Base-by-base conservation (phyloP, 2,888 invertebrate genomes). In the Syrphus vitripennis region DNA sequence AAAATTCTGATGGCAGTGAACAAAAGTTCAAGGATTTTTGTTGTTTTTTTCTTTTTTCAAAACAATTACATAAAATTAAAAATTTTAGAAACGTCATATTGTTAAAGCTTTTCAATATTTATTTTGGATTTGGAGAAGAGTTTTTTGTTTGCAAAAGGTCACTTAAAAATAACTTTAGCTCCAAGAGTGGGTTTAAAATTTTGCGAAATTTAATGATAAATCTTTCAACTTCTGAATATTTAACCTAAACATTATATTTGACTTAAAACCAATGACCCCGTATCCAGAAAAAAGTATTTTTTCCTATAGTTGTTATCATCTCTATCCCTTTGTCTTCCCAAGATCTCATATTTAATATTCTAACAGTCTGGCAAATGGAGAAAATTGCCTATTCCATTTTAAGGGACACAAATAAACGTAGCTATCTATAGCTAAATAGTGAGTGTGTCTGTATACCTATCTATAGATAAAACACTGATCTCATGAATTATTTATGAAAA, bases 401-500 rank as follows among this genome's bases (percentile, higher is more conserved):
- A 31, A 12, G 6, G 21, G 14, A 31, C 3, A 31, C 2, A 16
- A 2, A 19, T 24, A n/a, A 1, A 24, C 16, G 29, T n/a, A 31
- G 57, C n/a, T n/a, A 26, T 3, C 19, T 19, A 16, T 45, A 10
- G 42, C 2, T 5, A 2, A 7, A 19, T 19, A 19, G 10, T 9
- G 19, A 9, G 40, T 4, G 3, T 5, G n/a, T 6, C 3, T 42
- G 16, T 42, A 42, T 16, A 1, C 16, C 1, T 42, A 14, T 9
- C 1, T n/a, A 61, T 72, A 83, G 67, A 72, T 78, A 67, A n/a
- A n/a, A n/a, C n/a, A n/a, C n/a, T 74, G 67, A 78, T 69, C 78
- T 74, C 72, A 83, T 83, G 78, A 83, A 83, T 83, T 78, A 83
- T 83, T 83, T 83, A 83, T 83, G 78, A 74, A 83, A 83, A 83